Evolutionary conservation across 2,888 invertebrate species (phyloP), one percentile per base, ranked within the genome.

Genomic region (Dryobotodes eremita): DNA sequence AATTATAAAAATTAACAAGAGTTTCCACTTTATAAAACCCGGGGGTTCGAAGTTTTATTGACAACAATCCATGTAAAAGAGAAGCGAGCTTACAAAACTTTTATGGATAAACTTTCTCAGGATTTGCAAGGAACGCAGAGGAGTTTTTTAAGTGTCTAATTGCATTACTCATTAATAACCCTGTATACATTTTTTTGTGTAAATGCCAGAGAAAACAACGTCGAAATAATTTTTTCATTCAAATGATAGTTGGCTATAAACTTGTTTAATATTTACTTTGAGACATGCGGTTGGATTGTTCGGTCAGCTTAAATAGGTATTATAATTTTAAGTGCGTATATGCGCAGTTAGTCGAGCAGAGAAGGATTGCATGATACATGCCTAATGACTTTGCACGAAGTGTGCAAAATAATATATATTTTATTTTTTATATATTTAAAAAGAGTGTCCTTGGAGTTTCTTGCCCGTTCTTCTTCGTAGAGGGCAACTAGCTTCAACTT

Each of bases 1-100:
- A 88, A 87, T 85, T 84, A 86, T 68, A 71, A 77, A 72, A 81
- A 86, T 84, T 76, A 80, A 75, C 75, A 81, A 85, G 81, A 76
- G 77, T 83, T 86, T 82, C 80, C 84, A 85, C 88, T 86, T 85
- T 82, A 88, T 83, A 88, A 84, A 87, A 86, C 83, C 82, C 72
- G 42, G 23, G 13, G 10, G 42, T 31, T 68, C 61, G 71, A 87
- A 81, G 50, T 80, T 83, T 42, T 62, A 80, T 81, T 82, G 65
- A 80, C 77, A 80, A 71, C 72, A 77, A 80, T 76, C 66, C 66
- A 77, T 62, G 57, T 65, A 57, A 64, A 70, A 71, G 75, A 74
- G 71, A 79, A 78, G 65, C 13, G 31, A 82, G 80, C 64, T 82
- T 42, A 73, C 61, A 20, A 64, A 86, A 77, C 79, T 85, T 86